Base-by-base conservation (phyloP, 2,113 vertebrate species). In the Nymphicus hollandicus region DNA sequence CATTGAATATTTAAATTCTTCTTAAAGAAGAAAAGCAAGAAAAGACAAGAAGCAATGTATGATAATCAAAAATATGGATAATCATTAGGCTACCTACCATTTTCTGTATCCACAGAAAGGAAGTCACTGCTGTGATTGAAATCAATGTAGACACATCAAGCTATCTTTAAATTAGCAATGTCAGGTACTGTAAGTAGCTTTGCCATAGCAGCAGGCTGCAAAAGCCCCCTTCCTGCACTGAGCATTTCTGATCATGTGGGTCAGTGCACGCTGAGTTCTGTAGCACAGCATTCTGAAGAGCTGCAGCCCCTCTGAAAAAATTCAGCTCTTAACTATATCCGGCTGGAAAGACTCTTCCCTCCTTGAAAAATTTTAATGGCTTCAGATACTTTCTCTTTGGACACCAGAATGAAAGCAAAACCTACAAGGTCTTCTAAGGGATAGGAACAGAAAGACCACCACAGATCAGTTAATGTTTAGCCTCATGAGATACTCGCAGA, bases 201-300 rank as follows among this genome's bases (percentile, higher is more conserved):
- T 69, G 39, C 39, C 2, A 0, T 5, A 69, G 52, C 4, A 85
- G 71, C 66, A 82, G 79, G 49, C 35, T 86, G 79, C 3, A 3
- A 24, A 53, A 92, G 56, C 6, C 43, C 41, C 37, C 2, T 25
- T 23, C 31, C 85, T 52, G 35, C 22, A 14, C 41, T 7, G 23
- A 61, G 20, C 10, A 2, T 4, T 28, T 13, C 39, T 43, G 35
- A 33, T 6, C 1, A 8, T 4, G 39, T 25, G 44, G 41, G 65
- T 47, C 2, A 0, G 23, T 19, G 12, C 27, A 22, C 0, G 0
- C 39, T 11, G 35, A 71, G 41, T 37, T 77, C 68, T 12, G 3
- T 37, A 29, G 19, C 3, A 31, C 65, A 41, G 74, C 1, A 0
- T 25, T 35, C 13, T n/a, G 69, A 65, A 60, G 56, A 56, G 52